Evolutionary conservation across 2,113 vertebrate species (phyloP).

Genomic region (Prunella fulvescens): DNA sequence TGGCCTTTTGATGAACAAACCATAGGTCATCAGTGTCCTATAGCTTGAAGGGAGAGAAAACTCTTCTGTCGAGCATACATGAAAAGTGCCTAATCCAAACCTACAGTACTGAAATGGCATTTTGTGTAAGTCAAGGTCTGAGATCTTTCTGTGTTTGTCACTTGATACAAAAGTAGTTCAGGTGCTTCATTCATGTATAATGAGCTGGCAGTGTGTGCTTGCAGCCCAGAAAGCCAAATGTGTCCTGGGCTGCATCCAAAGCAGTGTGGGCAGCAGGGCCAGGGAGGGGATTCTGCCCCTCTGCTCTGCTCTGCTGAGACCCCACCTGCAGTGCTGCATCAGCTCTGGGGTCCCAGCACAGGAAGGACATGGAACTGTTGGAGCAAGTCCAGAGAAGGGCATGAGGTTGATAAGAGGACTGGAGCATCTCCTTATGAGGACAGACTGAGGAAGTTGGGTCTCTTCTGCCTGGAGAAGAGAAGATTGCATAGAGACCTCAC

Average conservation of each 20-base stretch:
- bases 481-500: background rate
- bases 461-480: background rate
- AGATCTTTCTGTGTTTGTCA: background rate
- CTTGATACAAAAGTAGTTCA: background rate
- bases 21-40: background rate
- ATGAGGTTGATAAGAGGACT: background rate
- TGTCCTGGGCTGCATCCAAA: background rate
- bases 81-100: background rate
- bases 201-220: fast-evolving
- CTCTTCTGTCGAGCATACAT: background rate
- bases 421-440: background rate
- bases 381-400: background rate
- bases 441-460: background rate
- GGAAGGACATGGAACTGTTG: background rate
- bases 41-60: background rate
- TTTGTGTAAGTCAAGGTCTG: background rate
- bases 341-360: background rate
- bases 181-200: background rate
- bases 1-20: background rate
- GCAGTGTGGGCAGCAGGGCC: fast-evolving
- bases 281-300: background rate
- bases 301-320: background rate
- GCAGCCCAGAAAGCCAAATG: fast-evolving
- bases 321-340: background rate
- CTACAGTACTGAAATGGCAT: background rate